A percentile compares a stretch with the other conserved stretches of the same genome.
Evolutionary conservation across 2,113 vertebrate species (phyloP).

Genomic region (Tichodroma muraria): DNA sequence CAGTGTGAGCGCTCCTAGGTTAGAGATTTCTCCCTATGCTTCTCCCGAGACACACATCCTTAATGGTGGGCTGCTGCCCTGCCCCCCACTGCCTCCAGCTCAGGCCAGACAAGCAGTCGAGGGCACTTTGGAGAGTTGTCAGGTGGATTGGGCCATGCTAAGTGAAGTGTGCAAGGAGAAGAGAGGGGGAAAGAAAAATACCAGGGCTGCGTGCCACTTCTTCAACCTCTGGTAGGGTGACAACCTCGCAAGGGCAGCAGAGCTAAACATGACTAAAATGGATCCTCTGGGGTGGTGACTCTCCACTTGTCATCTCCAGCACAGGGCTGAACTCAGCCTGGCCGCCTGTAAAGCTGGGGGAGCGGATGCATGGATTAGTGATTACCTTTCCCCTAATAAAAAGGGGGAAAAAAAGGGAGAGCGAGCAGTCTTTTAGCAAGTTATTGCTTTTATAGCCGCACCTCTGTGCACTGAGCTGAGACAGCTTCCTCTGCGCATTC

Average conservation of each 20-base stretch:
- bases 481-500: conserved; percentile 55
- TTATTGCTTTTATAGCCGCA: conserved; percentile 31
- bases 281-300: neutral
- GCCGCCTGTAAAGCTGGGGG: neutral
- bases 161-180: conserved; percentile 60
- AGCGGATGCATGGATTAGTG: neutral
- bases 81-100: neutral
- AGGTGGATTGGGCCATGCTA: conserved; percentile 56
- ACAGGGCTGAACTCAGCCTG: neutral
- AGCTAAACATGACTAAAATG: neutral
- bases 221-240: conserved; percentile 49
- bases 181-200: neutral
- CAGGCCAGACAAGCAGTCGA: conserved; percentile 5
- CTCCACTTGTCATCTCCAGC: conserved; percentile 2
- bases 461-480: conserved; percentile 53
- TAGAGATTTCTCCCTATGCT: neutral
- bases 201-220: conserved; percentile 12
- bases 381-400: conserved; percentile 18
- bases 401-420: neutral
- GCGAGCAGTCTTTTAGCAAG: neutral
- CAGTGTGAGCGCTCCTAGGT: neutral
- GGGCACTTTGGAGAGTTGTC: conserved; percentile 38
- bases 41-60: neutral
- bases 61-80: neutral
- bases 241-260: conserved; percentile 15